Base-by-base conservation (phyloP, 2,113 vertebrate genomes). In the Odontesthes bonariensis region DNA sequence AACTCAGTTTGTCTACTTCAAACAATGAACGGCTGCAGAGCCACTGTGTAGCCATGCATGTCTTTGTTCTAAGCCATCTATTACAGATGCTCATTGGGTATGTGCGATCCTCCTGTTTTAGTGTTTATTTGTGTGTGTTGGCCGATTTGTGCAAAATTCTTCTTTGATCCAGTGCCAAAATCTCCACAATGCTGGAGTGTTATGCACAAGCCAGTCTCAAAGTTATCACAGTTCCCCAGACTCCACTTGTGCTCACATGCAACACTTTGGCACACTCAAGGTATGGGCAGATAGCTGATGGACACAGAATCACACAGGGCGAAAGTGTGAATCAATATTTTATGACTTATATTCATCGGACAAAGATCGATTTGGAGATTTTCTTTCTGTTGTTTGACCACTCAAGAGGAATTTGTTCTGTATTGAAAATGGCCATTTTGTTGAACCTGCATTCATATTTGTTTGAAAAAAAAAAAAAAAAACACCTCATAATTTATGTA, bases 121-220 rank as follows among this genome's bases (percentile, higher is more conserved):
- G 32, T 44, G 35, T 38, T 8, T 38, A 38, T 38, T 38, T 38
- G 35, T 38, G 35, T 35, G 44, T 68, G 46, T 49, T 49, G 46
- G 46, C 19, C 3, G 55, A 8, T 56, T 27, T 49, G 42, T 55
- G 64, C 33, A 22, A 53, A 14, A 35, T 71, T 71, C 51, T 52
- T 52, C 52, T 86, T 83, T 82, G 77, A 82, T 69, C 44, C 0
- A 1, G 3, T 75, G 81, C 78, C 81, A 81, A 53, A 4, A 2
- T 63, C 54, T 60, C 61, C 16, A 68, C 66, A 61, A 10, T 59
- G 75, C 70, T 61, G 66, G 2, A 10, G 35, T 38, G 35, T 38
- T 38, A 38, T 38, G 10, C 77, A 59, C 59, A 59, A 31, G 23
- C 47, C 40, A 59, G 52, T 44, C 51, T 58, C 8, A 32, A 68